These are phyloP conservation scores for Xiphophorus couchianus DNA, from an alignment of 2,113 vertebrate genomes.

Conservation along the genomic window DNA sequence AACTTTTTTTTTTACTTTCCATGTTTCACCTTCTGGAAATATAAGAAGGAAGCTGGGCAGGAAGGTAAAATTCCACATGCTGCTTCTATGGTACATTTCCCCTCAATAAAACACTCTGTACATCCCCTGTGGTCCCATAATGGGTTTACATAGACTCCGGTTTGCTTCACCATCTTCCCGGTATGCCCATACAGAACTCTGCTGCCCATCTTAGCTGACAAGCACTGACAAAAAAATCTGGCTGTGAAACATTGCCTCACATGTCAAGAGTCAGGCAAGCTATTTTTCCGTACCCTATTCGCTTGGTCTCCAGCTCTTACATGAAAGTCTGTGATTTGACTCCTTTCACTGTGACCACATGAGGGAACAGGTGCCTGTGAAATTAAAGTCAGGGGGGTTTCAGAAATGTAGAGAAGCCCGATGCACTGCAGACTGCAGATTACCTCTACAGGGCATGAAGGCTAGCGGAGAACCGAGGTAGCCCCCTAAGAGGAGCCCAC, in stretches of 20 bases:
- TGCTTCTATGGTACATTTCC: constrained; percentile 9
- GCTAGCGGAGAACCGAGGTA: constrained; percentile 41
- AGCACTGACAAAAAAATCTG: constrained; percentile 38
- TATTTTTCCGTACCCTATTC: constrained; percentile 1
- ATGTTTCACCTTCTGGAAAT: constrained; percentile 10
- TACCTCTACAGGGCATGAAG: constrained; percentile 47
- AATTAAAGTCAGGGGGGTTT: constrained; percentile 72
- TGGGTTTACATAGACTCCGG: background rate
- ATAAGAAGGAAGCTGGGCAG: background rate
- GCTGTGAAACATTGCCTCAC: constrained; percentile 40
- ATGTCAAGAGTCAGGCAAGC: constrained; percentile 33
- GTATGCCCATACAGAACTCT: constrained; percentile 15
- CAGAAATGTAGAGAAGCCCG: constrained; percentile 40
- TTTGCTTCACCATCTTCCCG: constrained; percentile 33
- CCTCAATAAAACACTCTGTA: constrained; percentile 26
- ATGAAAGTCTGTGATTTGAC: constrained; percentile 60
- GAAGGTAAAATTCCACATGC: background rate
- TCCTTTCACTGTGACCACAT: constrained; percentile 54
- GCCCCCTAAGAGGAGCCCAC: constrained; percentile 42
- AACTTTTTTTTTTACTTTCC: background rate
- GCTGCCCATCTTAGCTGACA: constrained; percentile 39
- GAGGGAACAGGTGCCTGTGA: constrained; percentile 74
- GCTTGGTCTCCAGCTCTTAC: constrained; percentile 47
- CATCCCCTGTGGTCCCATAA: constrained; percentile 20
- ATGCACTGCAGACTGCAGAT: constrained; percentile 57